These are phyloP conservation scores for Lycia hirtaria DNA, from an alignment of 2,888 invertebrate genomes.

Conservation along the genomic window DNA sequence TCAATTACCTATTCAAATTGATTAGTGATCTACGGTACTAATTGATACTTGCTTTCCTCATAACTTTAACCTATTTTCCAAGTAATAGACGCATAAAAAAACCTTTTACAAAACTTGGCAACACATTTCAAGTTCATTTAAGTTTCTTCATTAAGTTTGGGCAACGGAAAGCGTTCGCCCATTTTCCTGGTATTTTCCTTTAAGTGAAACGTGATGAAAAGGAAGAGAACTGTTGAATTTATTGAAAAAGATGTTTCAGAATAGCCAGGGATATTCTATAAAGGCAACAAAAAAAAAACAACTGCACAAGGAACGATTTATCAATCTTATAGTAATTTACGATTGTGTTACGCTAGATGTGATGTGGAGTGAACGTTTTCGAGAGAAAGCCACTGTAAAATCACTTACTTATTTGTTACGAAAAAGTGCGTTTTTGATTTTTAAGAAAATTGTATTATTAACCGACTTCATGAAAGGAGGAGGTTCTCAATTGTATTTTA, in stretches of 20 bases:
- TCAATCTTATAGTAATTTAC: no score
- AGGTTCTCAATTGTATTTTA: no score
- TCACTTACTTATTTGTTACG: no score
- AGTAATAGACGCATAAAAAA: constrained; percentile 2
- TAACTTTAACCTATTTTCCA: background rate
- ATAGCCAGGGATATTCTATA: no score
- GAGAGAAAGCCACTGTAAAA: no score
- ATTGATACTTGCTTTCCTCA: background rate
- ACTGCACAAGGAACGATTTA: no score
- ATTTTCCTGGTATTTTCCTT: constrained; percentile 22
- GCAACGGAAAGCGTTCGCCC: constrained; percentile 9
- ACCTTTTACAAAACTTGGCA: constrained; percentile 21
- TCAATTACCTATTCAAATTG: background rate
- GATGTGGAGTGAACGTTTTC: no score
- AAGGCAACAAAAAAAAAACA: no score
- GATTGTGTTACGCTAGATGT: no score
- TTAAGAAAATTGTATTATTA: no score
- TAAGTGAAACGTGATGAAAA: constrained; percentile 10
- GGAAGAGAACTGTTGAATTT: background rate
- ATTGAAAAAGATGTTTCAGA: background rate
- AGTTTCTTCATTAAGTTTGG: constrained; percentile 37
- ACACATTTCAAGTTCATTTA: constrained; percentile 33
- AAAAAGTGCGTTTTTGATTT: no score
- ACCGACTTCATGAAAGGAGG: no score
- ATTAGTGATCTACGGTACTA: constrained; percentile 2